Conservation (phyloP, 2,113 vertebrate species). For the Maccullochella peelii region DNA sequence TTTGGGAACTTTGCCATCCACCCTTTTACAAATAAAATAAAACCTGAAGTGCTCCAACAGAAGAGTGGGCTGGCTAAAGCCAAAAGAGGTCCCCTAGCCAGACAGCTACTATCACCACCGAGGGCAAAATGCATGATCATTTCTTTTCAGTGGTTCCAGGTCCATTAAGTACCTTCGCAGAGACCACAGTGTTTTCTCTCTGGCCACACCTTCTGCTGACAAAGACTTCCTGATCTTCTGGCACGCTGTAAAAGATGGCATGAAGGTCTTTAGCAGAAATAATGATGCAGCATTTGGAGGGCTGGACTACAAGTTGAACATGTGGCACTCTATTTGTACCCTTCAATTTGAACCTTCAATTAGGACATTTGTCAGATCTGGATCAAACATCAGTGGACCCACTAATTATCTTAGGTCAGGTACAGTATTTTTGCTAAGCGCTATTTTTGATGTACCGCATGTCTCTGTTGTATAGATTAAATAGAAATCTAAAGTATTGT, state of each 20-base stretch:
- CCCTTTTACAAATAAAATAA: too few relatives aligned
- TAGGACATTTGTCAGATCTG: slow-evolving; percentile 6
- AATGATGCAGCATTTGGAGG: not conserved
- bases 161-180: slow-evolving; percentile 66
- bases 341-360: too few relatives aligned
- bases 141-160: slow-evolving; percentile 23
- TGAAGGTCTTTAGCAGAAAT: not conserved
- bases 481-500: not conserved
- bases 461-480: not conserved
- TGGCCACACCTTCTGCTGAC: slow-evolving; percentile 25
- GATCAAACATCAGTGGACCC: slow-evolving; percentile 18
- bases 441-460: not conserved
- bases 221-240: slow-evolving; percentile 68
- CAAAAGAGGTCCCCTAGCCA: too few relatives aligned
- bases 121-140: not conserved
- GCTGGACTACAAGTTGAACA: slow-evolving; percentile 24
- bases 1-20: too few relatives aligned
- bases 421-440: not conserved
- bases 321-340: slow-evolving; percentile 74
- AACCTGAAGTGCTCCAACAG: too few relatives aligned
- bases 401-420: slow-evolving; percentile 73
- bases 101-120: not conserved
- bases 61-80: too few relatives aligned
- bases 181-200: slow-evolving; percentile 62
- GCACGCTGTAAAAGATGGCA: not conserved